Evolutionary conservation across 2,113 vertebrate species (phyloP).

Genomic region (Garra rufa): DNA sequence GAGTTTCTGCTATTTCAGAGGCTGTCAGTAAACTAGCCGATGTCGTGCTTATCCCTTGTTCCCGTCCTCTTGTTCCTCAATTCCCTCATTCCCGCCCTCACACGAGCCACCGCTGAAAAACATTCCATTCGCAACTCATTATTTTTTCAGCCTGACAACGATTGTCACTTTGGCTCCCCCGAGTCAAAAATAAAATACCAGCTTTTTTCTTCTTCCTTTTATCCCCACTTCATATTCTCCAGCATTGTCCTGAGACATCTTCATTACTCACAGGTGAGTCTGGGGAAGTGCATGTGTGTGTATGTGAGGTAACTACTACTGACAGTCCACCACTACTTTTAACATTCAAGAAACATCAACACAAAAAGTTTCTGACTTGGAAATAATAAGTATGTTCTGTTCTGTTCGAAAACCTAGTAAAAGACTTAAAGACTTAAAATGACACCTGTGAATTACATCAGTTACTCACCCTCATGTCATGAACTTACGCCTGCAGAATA

Average conservation of each 20-base stretch:
- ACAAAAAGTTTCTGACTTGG: conserved; percentile 15
- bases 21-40: conserved; percentile 32
- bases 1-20: conserved; percentile 18
- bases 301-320: conserved; percentile 54
- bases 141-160: conserved; percentile 72
- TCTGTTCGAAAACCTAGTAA: background rate
- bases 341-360: background rate
- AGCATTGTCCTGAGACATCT: conserved; percentile 68
- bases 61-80: conserved; percentile 23
- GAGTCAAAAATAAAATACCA: conserved; percentile 73
- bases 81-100: conserved; percentile 57
- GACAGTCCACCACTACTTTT: background rate
- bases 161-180: conserved; percentile 73
- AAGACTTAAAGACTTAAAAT: conserved; percentile 4
- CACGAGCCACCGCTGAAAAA: conserved; percentile 60
- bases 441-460: background rate
- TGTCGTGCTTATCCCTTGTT: conserved; percentile 27
- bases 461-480: background rate
- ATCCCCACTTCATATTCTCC: conserved; percentile 42
- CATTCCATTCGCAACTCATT: conserved; percentile 69
- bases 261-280: conserved; percentile 63
- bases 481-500: too few relatives aligned
- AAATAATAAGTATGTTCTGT: background rate
- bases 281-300: conserved; percentile 54
- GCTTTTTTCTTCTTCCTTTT: conserved; percentile 51